Conservation (phyloP, 2,113 vertebrate species). For the Chaetops frenatus region DNA sequence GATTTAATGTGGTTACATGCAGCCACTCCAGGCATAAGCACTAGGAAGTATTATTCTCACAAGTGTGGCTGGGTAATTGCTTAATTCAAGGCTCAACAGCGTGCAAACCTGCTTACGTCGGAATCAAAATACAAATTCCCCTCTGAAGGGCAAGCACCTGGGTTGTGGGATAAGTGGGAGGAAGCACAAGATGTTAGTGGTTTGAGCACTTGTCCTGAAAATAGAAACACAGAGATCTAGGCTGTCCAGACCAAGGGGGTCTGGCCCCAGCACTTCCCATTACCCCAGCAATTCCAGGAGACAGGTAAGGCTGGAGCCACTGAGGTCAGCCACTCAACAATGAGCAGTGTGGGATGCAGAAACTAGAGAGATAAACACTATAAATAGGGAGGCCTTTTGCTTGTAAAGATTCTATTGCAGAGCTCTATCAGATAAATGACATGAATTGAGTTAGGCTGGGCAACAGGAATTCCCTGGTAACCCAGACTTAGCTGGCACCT, state of each 20-base stretch:
- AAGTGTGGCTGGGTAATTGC: neutral
- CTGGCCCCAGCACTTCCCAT: neutral
- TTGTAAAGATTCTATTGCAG: neutral
- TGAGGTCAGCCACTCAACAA: neutral
- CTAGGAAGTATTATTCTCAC: neutral
- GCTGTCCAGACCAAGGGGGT: rapidly evolving
- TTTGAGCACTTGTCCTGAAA: neutral
- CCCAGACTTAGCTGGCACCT: neutral
- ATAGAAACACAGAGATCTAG: neutral
- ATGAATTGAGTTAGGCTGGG: neutral
- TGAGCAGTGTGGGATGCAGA: neutral
- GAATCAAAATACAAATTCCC: conserved; percentile 7
- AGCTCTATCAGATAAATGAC: neutral
- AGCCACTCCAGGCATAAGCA: neutral
- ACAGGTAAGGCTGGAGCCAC: neutral
- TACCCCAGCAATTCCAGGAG: neutral
- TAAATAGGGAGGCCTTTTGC: neutral
- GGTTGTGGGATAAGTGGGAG: neutral
- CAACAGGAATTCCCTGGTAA: neutral
- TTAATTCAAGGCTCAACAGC: neutral
- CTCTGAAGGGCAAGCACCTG: neutral
- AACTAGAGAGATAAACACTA: neutral
- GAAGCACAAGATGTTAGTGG: neutral
- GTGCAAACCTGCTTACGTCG: neutral
- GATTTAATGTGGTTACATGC: neutral